Percentiles rank a stretch among this genome's conserved stretches.
Evolutionary conservation across 2,888 invertebrate species (phyloP).

Genomic region (Heteromurus nitidus): DNA sequence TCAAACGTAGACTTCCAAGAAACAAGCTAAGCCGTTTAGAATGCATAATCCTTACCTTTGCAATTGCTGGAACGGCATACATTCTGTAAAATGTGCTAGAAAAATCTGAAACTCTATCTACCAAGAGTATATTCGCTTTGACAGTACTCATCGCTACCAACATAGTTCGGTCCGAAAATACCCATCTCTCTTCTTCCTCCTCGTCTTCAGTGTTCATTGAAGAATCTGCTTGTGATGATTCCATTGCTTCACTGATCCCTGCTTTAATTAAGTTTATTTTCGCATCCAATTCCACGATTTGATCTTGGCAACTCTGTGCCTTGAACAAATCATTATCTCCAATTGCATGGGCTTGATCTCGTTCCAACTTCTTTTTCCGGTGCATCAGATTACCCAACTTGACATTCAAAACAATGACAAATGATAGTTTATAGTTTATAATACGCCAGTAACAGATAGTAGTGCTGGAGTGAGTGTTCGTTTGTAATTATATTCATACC

Average conservation of each 20-base stretch:
- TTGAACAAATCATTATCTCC: conserved; percentile 31
- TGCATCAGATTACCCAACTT: conserved; percentile 43
- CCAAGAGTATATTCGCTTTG: conserved; percentile 18
- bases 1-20: background rate
- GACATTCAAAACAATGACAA: background rate
- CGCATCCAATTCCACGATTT: background rate
- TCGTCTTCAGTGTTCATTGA: background rate
- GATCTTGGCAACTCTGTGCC: conserved; percentile 42
- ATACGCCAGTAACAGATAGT: background rate
- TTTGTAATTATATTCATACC: no score
- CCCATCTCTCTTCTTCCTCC: conserved; percentile 44
- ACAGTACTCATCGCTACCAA: conserved; percentile 31
- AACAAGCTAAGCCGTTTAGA: no score
- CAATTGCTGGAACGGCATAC: conserved; percentile 6
- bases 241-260: background rate
- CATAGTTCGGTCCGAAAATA: conserved; percentile 36
- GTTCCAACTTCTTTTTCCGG: conserved; percentile 27
- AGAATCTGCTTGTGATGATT: background rate
- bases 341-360: conserved; percentile 1
- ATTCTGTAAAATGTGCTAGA: conserved; percentile 45
- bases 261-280: conserved; percentile 16
- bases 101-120: conserved; percentile 24
- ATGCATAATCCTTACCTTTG: background rate
- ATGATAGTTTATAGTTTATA: background rate
- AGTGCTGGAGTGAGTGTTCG: no score